These are phyloP conservation scores for Fissipunctia ypsillon DNA, from an alignment of 2,888 invertebrate genomes.

Conservation along the genomic window DNA sequence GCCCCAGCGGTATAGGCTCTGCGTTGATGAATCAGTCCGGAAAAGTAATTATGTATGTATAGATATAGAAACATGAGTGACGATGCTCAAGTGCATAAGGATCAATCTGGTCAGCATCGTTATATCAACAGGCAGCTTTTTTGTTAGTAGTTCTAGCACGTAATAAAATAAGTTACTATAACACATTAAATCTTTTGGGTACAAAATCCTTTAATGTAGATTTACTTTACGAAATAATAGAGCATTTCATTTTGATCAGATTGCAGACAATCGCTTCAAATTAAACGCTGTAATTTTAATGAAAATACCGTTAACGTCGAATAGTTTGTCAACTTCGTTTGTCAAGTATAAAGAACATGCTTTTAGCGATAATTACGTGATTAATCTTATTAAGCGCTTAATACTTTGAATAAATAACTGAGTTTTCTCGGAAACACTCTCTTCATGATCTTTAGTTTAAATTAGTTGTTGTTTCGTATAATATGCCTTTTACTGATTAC, in stretches of 20 bases:
- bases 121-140: not conserved
- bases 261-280: not conserved
- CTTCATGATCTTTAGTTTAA: constrained; percentile 13
- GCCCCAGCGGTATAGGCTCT: too few relatives aligned
- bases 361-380: constrained; percentile 53
- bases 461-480: constrained; percentile 8
- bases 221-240: not conserved
- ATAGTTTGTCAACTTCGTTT: constrained; percentile 40
- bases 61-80: not conserved
- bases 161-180: not conserved
- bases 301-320: constrained; percentile 34
- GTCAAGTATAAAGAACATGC: constrained; percentile 30
- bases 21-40: too few relatives aligned
- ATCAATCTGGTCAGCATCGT: not conserved
- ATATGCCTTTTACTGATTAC: constrained; percentile 3
- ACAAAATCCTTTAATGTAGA: not conserved
- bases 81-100: not conserved
- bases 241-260: not conserved
- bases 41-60: too few relatives aligned
- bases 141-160: not conserved
- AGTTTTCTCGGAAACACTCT: constrained; percentile 10
- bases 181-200: not conserved
- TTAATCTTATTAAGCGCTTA: constrained; percentile 48
- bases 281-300: constrained; percentile 35
- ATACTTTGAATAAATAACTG: constrained; percentile 41